These are phyloP conservation scores for Axis porcinus DNA, from an alignment of 2,113 vertebrate genomes.

Conservation along the genomic window DNA sequence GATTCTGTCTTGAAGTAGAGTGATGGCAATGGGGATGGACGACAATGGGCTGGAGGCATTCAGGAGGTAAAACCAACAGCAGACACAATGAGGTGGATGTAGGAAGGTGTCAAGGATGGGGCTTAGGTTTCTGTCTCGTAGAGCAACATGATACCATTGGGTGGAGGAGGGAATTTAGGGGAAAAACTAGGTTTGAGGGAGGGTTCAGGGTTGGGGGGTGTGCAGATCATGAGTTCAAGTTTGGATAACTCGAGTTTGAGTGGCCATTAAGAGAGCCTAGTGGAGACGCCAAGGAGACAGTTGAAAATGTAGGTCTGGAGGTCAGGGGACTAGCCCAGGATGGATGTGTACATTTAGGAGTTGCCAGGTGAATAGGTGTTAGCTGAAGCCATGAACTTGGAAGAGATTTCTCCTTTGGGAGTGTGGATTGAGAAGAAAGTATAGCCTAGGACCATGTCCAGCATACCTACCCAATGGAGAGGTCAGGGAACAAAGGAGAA, in stretches of 20 bases:
- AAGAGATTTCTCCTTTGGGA: neutral
- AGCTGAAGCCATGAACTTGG: neutral
- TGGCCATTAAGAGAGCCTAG: neutral
- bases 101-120: neutral
- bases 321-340: neutral
- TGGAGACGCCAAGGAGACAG: neutral
- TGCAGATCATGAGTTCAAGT: neutral
- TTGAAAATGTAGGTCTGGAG: neutral
- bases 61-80: neutral
- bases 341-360: neutral
- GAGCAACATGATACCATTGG: neutral
- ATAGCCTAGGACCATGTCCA: neutral
- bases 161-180: neutral
- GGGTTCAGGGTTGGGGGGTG: too few species aligned
- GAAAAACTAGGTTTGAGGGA: neutral
- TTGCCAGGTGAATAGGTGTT: too few species aligned
- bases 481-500: neutral
- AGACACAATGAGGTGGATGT: rapidly evolving
- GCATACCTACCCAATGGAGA: neutral
- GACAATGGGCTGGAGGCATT: neutral
- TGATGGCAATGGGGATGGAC: neutral
- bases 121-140: neutral
- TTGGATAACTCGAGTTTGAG: neutral
- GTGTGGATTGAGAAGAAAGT: neutral
- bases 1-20: neutral